These are phyloP conservation scores for Ceratitis capitata DNA, from an alignment of 1,140 invertebrate species.

Conservation along the genomic window DNA sequence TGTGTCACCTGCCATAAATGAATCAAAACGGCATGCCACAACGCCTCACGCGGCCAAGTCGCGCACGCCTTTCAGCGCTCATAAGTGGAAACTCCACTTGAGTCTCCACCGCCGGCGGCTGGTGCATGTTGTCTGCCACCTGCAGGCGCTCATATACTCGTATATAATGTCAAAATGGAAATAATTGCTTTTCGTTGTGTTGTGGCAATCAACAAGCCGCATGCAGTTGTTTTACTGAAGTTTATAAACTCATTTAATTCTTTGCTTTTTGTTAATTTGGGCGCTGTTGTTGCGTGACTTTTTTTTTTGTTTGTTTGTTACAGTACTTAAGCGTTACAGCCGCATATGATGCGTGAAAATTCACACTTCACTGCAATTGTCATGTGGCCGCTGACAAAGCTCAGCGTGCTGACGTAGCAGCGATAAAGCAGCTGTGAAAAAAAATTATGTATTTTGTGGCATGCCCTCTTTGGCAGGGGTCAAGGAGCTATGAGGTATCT, in stretches of 20 bases:
- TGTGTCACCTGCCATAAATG: background rate
- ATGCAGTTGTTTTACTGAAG: background rate
- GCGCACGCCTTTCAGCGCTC: background rate
- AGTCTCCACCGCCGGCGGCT: too few species aligned
- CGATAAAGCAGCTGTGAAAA: background rate
- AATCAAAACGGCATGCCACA: background rate
- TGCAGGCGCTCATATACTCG: too few species aligned
- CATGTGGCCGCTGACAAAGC: background rate
- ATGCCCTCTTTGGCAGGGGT: background rate
- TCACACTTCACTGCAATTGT: constrained; percentile 6
- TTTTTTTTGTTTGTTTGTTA: background rate
- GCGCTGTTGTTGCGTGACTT: background rate
- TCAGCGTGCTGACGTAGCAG: background rate
- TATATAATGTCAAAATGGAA: background rate
- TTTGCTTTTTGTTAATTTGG: background rate
- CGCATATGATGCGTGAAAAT: background rate
- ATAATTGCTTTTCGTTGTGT: background rate
- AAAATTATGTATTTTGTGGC: background rate
- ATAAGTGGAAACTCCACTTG: background rate
- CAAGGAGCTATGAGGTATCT: too few species aligned
- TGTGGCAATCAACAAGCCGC: background rate
- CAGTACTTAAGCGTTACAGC: background rate
- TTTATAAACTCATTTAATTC: background rate
- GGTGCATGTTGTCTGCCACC: too few species aligned
- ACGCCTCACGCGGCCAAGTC: background rate